These are phyloP conservation scores for Nibea coibor DNA, from an alignment of 2,113 vertebrate genomes.

Conservation along the genomic window DNA sequence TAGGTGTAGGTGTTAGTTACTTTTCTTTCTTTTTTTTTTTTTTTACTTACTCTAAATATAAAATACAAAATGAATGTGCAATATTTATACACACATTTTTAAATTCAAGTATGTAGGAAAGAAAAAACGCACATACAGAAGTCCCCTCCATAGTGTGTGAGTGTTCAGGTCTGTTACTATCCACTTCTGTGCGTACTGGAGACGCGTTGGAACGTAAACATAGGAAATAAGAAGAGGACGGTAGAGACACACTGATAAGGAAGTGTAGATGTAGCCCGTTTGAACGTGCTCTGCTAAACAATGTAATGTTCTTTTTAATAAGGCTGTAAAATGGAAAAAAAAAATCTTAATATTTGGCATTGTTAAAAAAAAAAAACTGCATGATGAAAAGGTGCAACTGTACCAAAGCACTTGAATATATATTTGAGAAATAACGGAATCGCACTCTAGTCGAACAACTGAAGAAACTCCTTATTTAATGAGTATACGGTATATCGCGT, in stretches of 20 bases:
- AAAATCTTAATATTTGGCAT: conserved; percentile 39
- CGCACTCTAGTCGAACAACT: conserved; percentile 41
- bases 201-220: conserved; percentile 8
- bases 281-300: conserved; percentile 47
- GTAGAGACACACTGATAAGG: conserved; percentile 67
- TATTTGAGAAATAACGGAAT: conserved; percentile 14
- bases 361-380: conserved; percentile 43
- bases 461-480: conserved; percentile 50
- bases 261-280: conserved; percentile 54
- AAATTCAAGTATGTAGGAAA: conserved; percentile 55
- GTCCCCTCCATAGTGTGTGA: conserved; percentile 40
- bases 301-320: conserved; percentile 25
- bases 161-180: conserved; percentile 46
- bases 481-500: conserved; percentile 5
- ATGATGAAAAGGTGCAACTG: conserved; percentile 54
- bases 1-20: conserved; percentile 45
- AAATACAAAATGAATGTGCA: conserved; percentile 79
- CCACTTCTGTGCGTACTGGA: conserved; percentile 11
- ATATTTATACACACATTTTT: conserved; percentile 72
- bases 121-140: conserved; percentile 7
- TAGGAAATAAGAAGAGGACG: conserved; percentile 19
- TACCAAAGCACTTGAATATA: conserved; percentile 59
- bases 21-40: conserved; percentile 46
- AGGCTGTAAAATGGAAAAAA: conserved; percentile 32
- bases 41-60: conserved; percentile 56